phyloP scores from a whole-genome alignment of 2,888 invertebrate species.

The Eugnorisma glareosa region DNA sequence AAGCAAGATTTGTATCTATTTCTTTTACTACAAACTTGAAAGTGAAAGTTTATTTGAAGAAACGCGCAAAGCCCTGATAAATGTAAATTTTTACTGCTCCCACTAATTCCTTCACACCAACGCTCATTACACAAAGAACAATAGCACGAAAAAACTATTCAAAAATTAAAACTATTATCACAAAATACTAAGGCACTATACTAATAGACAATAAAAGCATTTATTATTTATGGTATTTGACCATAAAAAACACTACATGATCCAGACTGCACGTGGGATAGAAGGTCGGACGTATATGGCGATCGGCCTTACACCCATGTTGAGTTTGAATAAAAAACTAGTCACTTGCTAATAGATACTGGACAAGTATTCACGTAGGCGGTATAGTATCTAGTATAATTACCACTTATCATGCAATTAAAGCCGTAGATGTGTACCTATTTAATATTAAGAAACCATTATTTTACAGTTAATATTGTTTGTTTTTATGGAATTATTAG shows the following conservation, averaged over 20 bases:
- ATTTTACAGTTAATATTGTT: not conserved
- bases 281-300: constrained; percentile 70
- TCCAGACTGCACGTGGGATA: constrained; percentile 72
- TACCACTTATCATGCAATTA: constrained; percentile 12
- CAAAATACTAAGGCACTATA: constrained; percentile 6
- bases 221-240: constrained; percentile 39
- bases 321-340: constrained; percentile 62
- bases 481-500: not conserved
- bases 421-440: not conserved
- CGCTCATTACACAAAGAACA: not conserved
- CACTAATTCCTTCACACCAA: not conserved
- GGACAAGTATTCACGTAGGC: constrained; percentile 37
- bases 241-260: constrained; percentile 45
- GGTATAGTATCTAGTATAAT: not conserved
- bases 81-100: not conserved
- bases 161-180: constrained; percentile 22
- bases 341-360: constrained; percentile 37
- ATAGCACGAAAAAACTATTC: not conserved
- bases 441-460: not conserved
- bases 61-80: not conserved
- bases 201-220: constrained; percentile 33
- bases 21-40: not conserved
- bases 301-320: constrained; percentile 58
- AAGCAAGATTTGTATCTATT: not conserved
- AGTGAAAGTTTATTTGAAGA: constrained; percentile 3